phyloP scores from a whole-genome alignment of 2,797 vertebrate species.

The Lacerta bilineata region DNA sequence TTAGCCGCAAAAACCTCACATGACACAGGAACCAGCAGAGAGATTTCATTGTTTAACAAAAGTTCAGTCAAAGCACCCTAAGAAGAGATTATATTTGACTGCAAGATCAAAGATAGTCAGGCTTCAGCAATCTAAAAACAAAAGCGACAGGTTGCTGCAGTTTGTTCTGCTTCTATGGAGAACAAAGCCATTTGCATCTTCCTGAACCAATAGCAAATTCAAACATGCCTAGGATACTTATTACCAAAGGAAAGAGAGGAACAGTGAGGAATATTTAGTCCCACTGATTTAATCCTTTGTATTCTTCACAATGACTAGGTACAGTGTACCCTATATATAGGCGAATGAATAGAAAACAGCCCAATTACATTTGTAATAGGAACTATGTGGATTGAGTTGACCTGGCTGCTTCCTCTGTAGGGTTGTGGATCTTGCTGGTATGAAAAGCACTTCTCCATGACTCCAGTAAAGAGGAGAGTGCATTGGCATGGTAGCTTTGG shows the following conservation, averaged over 20 bases:
- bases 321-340: neutral
- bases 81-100: slow-evolving; percentile 19
- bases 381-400: neutral
- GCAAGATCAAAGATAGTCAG: slow-evolving; percentile 11
- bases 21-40: neutral
- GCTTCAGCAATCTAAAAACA: neutral
- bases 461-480: neutral
- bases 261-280: neutral
- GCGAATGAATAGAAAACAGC: neutral
- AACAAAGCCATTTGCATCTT: slow-evolving; percentile 11
- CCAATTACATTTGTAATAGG: neutral
- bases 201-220: neutral
- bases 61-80: neutral
- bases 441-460: neutral
- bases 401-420: neutral
- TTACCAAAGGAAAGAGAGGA: neutral
- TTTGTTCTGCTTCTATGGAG: neutral
- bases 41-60: neutral
- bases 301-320: neutral
- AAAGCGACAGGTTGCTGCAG: neutral
- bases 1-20: neutral
- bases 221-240: neutral
- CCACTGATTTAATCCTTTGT: neutral
- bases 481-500: neutral
- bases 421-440: no score